Conservation (phyloP, 2,113 vertebrate genomes). For the Aplodontia rufa region DNA sequence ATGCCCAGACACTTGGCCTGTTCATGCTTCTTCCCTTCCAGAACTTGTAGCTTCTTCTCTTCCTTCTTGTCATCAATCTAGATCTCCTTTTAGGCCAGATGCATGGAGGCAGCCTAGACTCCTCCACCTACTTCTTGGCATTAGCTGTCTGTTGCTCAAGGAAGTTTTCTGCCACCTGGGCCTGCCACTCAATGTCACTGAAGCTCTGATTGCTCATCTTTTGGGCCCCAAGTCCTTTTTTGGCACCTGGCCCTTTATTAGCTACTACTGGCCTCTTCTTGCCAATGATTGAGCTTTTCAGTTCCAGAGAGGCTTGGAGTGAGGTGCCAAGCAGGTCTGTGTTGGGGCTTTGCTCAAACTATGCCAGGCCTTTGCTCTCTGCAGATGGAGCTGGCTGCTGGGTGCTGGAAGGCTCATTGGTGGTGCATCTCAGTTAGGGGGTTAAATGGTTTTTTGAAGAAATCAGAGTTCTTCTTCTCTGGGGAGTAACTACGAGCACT, state of each 20-base stretch:
- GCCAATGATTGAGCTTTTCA: conserved; percentile 95
- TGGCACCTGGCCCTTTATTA: conserved; percentile 96
- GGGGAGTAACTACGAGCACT: conserved; percentile 82
- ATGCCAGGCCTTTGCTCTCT: conserved; percentile 55
- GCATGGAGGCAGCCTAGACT: conserved; percentile 96
- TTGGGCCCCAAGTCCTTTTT: conserved; percentile 97
- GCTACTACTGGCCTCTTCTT: conserved; percentile 94
- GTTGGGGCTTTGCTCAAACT: conserved; percentile 90
- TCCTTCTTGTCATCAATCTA: conserved; percentile 96
- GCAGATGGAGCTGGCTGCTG: neutral
- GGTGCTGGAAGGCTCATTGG: conserved; percentile 7
- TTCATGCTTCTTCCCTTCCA: conserved; percentile 96
- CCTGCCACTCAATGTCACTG: conserved; percentile 95
- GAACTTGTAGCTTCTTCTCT: conserved; percentile 93
- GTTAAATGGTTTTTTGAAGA: conserved; percentile 94
- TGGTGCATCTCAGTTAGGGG: conserved; percentile 49
- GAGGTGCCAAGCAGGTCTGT: conserved; percentile 92
- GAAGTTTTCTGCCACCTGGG: conserved; percentile 95
- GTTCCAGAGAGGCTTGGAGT: conserved; percentile 90
- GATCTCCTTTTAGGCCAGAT: conserved; percentile 97
- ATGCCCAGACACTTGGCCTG: conserved; percentile 98
- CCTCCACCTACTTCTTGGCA: conserved; percentile 93
- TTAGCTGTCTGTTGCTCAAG: conserved; percentile 92
- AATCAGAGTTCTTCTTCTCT: conserved; percentile 94
- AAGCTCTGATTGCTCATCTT: conserved; percentile 99